Base-by-base conservation (phyloP, 2,113 vertebrate genomes). In the Eonycteris spelaea region DNA sequence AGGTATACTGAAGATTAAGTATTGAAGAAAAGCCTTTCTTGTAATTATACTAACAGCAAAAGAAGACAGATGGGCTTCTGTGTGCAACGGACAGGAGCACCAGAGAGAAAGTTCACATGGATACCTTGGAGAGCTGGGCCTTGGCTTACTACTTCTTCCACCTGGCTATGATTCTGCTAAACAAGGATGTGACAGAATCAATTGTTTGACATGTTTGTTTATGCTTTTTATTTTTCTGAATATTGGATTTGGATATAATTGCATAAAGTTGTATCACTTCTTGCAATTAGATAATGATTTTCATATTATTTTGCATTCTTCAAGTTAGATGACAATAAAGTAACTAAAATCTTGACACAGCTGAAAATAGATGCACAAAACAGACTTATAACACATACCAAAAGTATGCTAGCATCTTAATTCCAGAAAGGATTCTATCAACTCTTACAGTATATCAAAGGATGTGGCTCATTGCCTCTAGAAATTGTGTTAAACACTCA, bases 401-500 rank as follows among this genome's bases (percentile, higher is more conserved):
- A 95, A 96, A 90, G 38, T 77, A 73, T 91, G 55, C 63, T 77
- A 90, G 28, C 43, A 82, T 88, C 84, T 95, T 90, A 92, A 65
- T 97, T 88, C 53, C 79, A 92, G 75, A 94, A 95, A 85, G 28
- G 35, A 86, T 90, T 87, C 79, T 90, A 87, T 91, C 26, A 94
- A 53, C 45, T 94, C 73, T 95, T 77, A 70, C 11, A 93, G 65
- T 88, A 61, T 94, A 86, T 88, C 55, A 91, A 92, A 82, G 70
- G 68, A 90, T 65, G 24, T 90, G n/a, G 95, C 24, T 63, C 55
- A 71, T 2, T 88, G 89, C 51, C 78, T 86, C 51, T 51, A 11
- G 77, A 95, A 95, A 96, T 30, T 94, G n/a, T 91, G 53, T 94
- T 83, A 91, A 91, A 93, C 59, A 93, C 28, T 78, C 45, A 95